Percentiles rank a stretch among this genome's conserved stretches.
These are phyloP conservation scores for Andrena dorsata DNA, from an alignment of 2,888 invertebrate genomes.

Conservation along the genomic window DNA sequence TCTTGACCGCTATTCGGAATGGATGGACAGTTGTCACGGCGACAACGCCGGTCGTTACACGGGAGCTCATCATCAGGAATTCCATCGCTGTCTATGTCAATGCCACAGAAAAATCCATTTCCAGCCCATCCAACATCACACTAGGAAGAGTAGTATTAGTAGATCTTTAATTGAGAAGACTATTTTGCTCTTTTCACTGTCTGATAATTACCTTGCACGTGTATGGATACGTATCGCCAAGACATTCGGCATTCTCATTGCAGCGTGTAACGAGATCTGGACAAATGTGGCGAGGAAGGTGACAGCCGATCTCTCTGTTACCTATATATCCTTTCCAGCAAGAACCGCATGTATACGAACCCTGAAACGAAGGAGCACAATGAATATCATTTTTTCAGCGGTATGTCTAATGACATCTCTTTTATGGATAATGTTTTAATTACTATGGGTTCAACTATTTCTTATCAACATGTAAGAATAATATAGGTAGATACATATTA, in stretches of 20 bases:
- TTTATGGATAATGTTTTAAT: background rate
- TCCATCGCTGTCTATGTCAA: slow-evolving; percentile 95
- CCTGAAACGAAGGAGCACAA: slow-evolving; percentile 86
- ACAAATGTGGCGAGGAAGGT: slow-evolving; percentile 88
- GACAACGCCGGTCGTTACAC: slow-evolving; percentile 90
- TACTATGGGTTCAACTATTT: background rate
- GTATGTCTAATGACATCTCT: background rate
- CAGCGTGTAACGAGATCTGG: slow-evolving; percentile 90
- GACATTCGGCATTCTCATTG: slow-evolving; percentile 92
- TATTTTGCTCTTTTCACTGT: background rate
- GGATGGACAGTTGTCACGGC: slow-evolving; percentile 92
- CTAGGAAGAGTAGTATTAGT: slow-evolving; percentile 77
- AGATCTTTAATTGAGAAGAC: background rate
- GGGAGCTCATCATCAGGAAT: slow-evolving; percentile 93
- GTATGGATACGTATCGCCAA: slow-evolving; percentile 70
- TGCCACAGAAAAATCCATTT: slow-evolving; percentile 93
- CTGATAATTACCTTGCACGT: slow-evolving; percentile 81
- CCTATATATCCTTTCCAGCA: slow-evolving; percentile 92
- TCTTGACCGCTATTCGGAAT: slow-evolving; percentile 97
- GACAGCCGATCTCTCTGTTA: slow-evolving; percentile 93
- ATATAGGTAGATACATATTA: too few relatives aligned
- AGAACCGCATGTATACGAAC: slow-evolving; percentile 93
- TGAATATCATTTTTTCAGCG: background rate
- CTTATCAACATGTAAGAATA: too few relatives aligned
- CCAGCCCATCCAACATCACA: slow-evolving; percentile 97